A percentile compares a stretch with the other conserved stretches of the same genome.
Evolutionary conservation across 1,140 invertebrate species (phyloP).

Genomic region (Ooceraea biroi): DNA sequence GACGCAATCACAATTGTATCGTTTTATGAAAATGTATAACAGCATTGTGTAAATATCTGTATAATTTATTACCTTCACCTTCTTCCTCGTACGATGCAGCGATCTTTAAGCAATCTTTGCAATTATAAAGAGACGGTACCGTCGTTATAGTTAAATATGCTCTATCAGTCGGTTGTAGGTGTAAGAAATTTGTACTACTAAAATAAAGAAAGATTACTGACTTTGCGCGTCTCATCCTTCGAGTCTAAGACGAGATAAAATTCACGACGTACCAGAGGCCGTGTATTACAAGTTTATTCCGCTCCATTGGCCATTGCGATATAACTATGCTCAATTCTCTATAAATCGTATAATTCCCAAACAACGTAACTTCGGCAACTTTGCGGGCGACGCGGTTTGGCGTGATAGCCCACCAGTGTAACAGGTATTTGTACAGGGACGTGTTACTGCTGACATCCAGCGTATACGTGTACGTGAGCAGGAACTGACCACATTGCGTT

Average conservation of each 20-base stretch:
- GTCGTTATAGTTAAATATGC: conserved; percentile 88
- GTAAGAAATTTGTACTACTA: conserved; percentile 78
- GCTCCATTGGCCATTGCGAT: conserved; percentile 91
- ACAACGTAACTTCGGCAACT: conserved; percentile 90
- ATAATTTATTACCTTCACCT: conserved; percentile 80
- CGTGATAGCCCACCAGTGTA: conserved; percentile 91
- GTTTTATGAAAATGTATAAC: neutral
- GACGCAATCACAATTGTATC: conserved; percentile 37
- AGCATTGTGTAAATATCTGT: neutral
- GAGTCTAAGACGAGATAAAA: neutral
- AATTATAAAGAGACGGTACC: conserved; percentile 88
- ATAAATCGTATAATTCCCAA: conserved; percentile 89
- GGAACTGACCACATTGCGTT: conserved; percentile 96
- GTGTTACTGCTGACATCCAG: conserved; percentile 86
- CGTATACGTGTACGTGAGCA: conserved; percentile 93
- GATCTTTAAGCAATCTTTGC: conserved; percentile 87
- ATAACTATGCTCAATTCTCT: conserved; percentile 89
- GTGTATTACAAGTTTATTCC: conserved; percentile 89
- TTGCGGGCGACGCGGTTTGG: conserved; percentile 88
- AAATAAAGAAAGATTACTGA: conserved; percentile 53
- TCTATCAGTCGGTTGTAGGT: conserved; percentile 84
- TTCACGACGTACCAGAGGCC: conserved; percentile 87
- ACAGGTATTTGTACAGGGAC: conserved; percentile 87
- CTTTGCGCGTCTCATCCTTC: neutral
- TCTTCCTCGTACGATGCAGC: conserved; percentile 88